These are phyloP conservation scores for Pammene aurita DNA, from an alignment of 2,888 invertebrate species.

Conservation along the genomic window DNA sequence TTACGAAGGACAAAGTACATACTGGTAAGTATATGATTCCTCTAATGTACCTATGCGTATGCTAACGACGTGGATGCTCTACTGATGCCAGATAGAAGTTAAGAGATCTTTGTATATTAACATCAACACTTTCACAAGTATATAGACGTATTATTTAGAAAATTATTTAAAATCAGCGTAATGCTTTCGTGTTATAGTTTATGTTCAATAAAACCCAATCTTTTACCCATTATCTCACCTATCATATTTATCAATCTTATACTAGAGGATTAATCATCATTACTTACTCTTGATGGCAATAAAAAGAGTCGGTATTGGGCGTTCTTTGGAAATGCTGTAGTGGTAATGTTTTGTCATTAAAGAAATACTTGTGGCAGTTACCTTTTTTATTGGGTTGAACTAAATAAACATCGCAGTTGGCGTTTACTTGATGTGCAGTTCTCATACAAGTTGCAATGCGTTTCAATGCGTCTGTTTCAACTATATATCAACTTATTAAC, in stretches of 20 bases:
- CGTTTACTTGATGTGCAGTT: neutral
- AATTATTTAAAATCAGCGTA: neutral
- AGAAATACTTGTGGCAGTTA: conserved; percentile 16
- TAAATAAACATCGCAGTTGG: neutral
- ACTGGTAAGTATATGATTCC: too few relatives aligned
- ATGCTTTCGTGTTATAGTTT: conserved; percentile 19
- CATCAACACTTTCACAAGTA: neutral
- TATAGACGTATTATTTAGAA: neutral
- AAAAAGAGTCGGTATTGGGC: conserved; percentile 33
- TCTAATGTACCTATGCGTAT: too few relatives aligned
- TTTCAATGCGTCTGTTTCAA: neutral
- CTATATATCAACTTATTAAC: too few relatives aligned
- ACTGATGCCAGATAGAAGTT: neutral
- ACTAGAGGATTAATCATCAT: conserved; percentile 40
- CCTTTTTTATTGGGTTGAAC: neutral
- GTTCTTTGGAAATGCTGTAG: conserved; percentile 30
- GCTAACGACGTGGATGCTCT: too few relatives aligned
- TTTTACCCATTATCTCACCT: conserved; percentile 29
- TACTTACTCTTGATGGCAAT: conserved; percentile 29
- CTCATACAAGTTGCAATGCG: neutral
- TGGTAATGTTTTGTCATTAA: conserved; percentile 35
- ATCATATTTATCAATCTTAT: conserved; percentile 40
- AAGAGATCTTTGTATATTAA: neutral
- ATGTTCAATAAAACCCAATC: conserved; percentile 20
- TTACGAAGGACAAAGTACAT: too few relatives aligned